These are phyloP conservation scores for Chouioia cunea DNA, from an alignment of 2,888 invertebrate species.

Conservation along the genomic window DNA sequence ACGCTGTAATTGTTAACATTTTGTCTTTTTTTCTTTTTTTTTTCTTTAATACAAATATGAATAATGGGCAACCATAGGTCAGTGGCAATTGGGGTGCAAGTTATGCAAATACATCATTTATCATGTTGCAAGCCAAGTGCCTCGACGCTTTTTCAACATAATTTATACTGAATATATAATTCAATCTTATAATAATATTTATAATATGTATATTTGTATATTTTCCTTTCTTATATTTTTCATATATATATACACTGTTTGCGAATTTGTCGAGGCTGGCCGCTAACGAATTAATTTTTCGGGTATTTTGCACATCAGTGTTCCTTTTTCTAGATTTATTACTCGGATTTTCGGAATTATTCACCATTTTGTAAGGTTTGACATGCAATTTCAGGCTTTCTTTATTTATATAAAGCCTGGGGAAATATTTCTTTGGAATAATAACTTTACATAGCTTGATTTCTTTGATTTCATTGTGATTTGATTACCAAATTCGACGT, in stretches of 20 bases:
- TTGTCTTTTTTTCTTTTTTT: conserved; percentile 54
- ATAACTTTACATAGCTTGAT: conserved; percentile 14
- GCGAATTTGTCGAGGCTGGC: conserved; percentile 39
- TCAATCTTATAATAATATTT: conserved; percentile 64
- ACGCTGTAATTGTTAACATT: conserved; percentile 57
- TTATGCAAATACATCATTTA: conserved; percentile 54
- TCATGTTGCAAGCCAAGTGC: conserved; percentile 63
- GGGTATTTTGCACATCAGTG: not conserved
- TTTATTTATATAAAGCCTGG: conserved; percentile 6
- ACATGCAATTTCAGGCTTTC: conserved; percentile 6
- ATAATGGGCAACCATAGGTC: conserved; percentile 66
- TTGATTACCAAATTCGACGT: conserved; percentile 2
- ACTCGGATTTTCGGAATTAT: conserved; percentile 33
- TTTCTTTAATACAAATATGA: conserved; percentile 31
- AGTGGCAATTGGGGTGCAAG: conserved; percentile 62
- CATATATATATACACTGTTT: conserved; percentile 54
- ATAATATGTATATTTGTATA: conserved; percentile 62
- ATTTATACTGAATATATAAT: conserved; percentile 59
- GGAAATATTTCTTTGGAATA: conserved; percentile 5
- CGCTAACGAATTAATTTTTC: conserved; percentile 37
- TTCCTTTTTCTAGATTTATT: conserved; percentile 7
- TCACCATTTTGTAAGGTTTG: not conserved
- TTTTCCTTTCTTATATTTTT: conserved; percentile 51
- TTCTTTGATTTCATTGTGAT: conserved; percentile 20
- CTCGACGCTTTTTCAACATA: conserved; percentile 58